Percentiles rank a stretch among this genome's conserved stretches.
These are phyloP conservation scores for Oophaga sylvatica DNA, from an alignment of 2,797 vertebrate genomes.

Conservation along the genomic window DNA sequence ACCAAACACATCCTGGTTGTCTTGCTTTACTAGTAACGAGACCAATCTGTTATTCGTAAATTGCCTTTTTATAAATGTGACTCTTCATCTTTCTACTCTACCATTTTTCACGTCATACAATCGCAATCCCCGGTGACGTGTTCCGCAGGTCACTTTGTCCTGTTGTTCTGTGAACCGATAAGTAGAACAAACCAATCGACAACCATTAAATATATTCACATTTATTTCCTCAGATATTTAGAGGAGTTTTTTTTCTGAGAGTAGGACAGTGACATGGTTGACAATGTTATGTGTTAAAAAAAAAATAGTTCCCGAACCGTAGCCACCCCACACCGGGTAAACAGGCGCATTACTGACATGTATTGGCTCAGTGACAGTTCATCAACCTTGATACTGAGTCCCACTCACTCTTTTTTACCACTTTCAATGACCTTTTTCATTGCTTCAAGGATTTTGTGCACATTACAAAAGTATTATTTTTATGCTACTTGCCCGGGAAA, in stretches of 20 bases:
- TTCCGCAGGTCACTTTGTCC: background rate
- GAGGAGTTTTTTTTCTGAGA: conserved; percentile 18
- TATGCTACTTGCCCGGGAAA: conserved; percentile 20
- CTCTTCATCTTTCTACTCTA: background rate
- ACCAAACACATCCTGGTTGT: background rate
- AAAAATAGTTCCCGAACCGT: conserved; percentile 27
- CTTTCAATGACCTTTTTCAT: conserved; percentile 19
- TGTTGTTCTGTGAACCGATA: background rate
- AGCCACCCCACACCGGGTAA: background rate
- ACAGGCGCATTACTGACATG: background rate
- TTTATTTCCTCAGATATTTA: conserved; percentile 39
- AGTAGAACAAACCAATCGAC: conserved; percentile 13
- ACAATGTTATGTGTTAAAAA: conserved; percentile 23
- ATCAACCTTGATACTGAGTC: conserved; percentile 16
- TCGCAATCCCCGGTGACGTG: background rate
- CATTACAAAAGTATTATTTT: conserved; percentile 26
- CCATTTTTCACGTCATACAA: background rate
- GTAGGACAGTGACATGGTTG: conserved; percentile 10
- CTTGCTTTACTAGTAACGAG: background rate
- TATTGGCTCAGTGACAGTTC: conserved; percentile 7
- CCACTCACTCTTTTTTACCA: conserved; percentile 29
- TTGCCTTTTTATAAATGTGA: background rate
- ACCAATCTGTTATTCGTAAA: background rate
- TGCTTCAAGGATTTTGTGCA: background rate
- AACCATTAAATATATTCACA: conserved; percentile 54